Base-by-base conservation (phyloP, 2,113 vertebrate species). In the Tyto alba region DNA sequence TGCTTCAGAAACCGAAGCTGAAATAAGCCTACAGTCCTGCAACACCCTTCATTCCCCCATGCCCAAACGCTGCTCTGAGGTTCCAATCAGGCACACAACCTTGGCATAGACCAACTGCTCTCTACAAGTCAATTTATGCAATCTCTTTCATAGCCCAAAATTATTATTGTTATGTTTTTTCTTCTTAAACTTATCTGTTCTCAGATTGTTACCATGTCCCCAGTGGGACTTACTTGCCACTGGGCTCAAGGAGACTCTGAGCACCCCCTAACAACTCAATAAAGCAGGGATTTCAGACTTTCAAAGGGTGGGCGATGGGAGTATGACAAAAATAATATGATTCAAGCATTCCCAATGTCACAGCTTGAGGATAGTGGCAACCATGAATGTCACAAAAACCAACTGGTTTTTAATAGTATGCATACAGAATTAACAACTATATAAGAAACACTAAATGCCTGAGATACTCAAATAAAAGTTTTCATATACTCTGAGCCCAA, bases 1-100 rank as follows among this genome's bases (percentile, higher is more conserved):
- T 71, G 19, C 9, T 87, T 75, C 62, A 79, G 47, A 91, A 85
- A n/a, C 12, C n/a, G 14, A 78, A 78, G 38, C 40, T 75, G 55
- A 69, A 93, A 53, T 48, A 76, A 92, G 10, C 19, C 34, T 13
- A 23, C 7, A 30, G 34, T 83, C 36, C 52, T 91, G 26, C 0
- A 15, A 71, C 0, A 0, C 6, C 9, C 26, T 85, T 13, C 23
- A 27, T 56, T 71, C 21, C 18, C 32, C 36, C 23, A 19, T 22
- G 40, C 19, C 8, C 62, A 60, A 68, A 92, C n/a, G 23, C 13
- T 55, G 12, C 36, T 56, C 47, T 50, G 38, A 43, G 22, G 11
- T 72, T 85, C 45, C 71, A 88, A 3, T 10, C 19, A 80, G 26
- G 32, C 12, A 57, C 22, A 17, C 8, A 78, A 88, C 38, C 15